Evolutionary conservation across 2,888 invertebrate genomes (phyloP), one percentile per base, ranked within the genome.

Genomic region (Tubulanus polymorphus): DNA sequence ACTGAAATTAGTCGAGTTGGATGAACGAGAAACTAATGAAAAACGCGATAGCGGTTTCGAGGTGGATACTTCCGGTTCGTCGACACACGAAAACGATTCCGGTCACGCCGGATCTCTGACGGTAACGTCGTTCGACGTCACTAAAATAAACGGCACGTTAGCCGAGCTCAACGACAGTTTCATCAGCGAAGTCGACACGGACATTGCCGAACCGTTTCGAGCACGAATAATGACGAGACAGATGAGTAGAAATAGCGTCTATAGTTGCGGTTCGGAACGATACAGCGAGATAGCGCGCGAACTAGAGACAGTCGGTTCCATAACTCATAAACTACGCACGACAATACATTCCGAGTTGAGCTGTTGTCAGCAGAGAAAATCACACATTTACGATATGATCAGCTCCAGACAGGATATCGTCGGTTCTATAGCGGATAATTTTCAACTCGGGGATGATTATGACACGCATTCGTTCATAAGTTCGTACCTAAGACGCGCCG

Each of bases 341-440:
- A 62, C 67, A 1, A 54, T 65, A 8, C 59, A 59, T 8, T 59
- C 55, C 23, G 66, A 68, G n/a, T 51, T 63, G 32, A 56, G 56
- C 37, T 29, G 30, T n/a, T 35, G n/a, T 18, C 2, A 20, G 12
- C 26, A 25, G 23, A 15, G 15, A 15, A 5, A 18, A 10, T 41
- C 46, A 23, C 12, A 45, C n/a, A 30, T 28, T 2, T 46, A 37
- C 29, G 20, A 56, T 48, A 29, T 29, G 47, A 15, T 26, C 46
- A 23, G 52, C 50, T 6, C 60, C n/a, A 55, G 56, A 8, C 63
- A 67, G 30, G 69, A 69, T 37, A 60, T 72, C 10, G 69, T 67
- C 2, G 69, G 66, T 10, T 69, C 71, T 12, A 70, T 72, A 20
- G 68, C 68, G 12, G 61, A 66, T 47, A 67, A 68, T 5, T 71